phyloP scores from a whole-genome alignment of 2,797 vertebrate genomes.

The Notoglanidium macrostoma region DNA sequence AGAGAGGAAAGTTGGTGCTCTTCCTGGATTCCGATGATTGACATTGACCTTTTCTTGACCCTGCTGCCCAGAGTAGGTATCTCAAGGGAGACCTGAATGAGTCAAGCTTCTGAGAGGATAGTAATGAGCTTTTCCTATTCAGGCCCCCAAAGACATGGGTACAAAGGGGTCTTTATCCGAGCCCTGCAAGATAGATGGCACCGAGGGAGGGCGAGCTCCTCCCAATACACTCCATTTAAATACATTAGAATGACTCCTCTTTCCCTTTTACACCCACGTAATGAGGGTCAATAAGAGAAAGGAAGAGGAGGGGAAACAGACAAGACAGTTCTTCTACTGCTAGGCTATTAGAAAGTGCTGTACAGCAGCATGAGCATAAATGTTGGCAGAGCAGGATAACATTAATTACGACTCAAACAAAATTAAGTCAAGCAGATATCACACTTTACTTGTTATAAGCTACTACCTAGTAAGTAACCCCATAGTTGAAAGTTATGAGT shows the following conservation, averaged over 20 bases:
- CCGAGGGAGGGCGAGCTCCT: conserved; percentile 65
- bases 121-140: conserved; percentile 74
- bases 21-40: conserved; percentile 61
- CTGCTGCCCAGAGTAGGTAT: conserved; percentile 52
- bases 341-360: not conserved
- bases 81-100: conserved; percentile 58
- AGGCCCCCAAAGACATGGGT: conserved; percentile 61
- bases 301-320: conserved; percentile 40
- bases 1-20: conserved; percentile 4
- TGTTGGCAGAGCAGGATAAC: not conserved
- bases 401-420: not conserved
- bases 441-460: not conserved
- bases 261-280: conserved; percentile 59
- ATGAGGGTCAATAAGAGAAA: conserved; percentile 59
- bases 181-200: conserved; percentile 67
- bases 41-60: conserved; percentile 66
- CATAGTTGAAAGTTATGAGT: not conserved
- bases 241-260: conserved; percentile 65
- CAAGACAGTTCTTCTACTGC: not conserved
- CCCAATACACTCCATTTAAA: conserved; percentile 69
- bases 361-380: not conserved
- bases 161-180: conserved; percentile 70
- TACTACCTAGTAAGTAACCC: not conserved
- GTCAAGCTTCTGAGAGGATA: conserved; percentile 70
- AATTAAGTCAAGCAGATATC: not conserved